Percentiles rank a stretch among this genome's conserved stretches.
phyloP scores from a whole-genome alignment of 2,888 invertebrate species.

The Ellobium chinense region DNA sequence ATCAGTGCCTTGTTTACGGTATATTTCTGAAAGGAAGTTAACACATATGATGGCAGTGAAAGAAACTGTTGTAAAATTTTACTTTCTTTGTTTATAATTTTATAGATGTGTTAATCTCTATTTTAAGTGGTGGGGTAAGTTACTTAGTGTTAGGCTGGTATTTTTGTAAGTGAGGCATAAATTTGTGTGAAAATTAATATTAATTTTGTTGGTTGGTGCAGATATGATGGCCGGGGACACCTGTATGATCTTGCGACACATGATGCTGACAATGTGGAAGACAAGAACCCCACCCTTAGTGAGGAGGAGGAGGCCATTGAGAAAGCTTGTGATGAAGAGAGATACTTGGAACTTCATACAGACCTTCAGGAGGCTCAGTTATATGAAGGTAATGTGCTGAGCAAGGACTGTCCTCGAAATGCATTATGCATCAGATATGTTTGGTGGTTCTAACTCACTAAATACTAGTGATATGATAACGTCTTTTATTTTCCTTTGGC shows the following conservation, averaged over 20 bases:
- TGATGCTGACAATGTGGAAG: conserved; percentile 87
- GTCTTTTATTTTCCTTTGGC: no score
- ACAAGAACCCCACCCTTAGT: conserved; percentile 83
- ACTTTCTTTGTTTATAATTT: not conserved
- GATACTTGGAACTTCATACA: conserved; percentile 90
- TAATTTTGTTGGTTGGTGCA: conserved; percentile 76
- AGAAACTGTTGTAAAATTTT: no score
- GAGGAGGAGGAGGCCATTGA: conserved; percentile 90
- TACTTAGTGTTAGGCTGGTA: not conserved
- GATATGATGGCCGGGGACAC: conserved; percentile 97
- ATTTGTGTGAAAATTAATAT: not conserved
- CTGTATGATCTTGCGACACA: conserved; percentile 90
- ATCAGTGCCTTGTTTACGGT: no score
- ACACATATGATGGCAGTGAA: no score
- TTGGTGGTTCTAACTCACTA: no score
- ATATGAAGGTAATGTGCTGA: conserved; percentile 92
- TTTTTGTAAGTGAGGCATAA: no score
- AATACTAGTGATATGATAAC: no score
- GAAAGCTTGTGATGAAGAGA: conserved; percentile 95
- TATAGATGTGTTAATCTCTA: not conserved
- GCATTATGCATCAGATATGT: no score
- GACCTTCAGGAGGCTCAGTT: conserved; percentile 93
- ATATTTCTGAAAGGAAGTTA: no score
- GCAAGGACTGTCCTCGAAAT: no score
- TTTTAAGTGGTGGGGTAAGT: not conserved